Evolutionary conservation across 2,113 vertebrate genomes (phyloP), one percentile per base, ranked within the genome.

Genomic region (Leptodactylus fuscus): DNA sequence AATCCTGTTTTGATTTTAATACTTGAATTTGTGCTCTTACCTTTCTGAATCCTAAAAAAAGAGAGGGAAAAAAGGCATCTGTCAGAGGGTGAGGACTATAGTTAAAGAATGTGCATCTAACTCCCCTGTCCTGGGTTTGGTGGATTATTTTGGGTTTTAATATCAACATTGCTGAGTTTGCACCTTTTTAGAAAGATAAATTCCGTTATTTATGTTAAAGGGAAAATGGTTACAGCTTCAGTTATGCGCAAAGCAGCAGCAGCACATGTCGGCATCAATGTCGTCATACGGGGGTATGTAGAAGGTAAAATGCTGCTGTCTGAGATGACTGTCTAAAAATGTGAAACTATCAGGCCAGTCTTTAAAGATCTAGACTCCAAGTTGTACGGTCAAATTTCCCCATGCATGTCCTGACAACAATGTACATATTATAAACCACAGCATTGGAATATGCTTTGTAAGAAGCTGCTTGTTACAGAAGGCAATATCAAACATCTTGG

Each of bases 131-230:
- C 38, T 2, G 6, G 1, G 3, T 5, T 24, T n/a, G 16, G 27
- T 58, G 29, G 24, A 44, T 27, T 2, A 60, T 32, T 74, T 53
- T 60, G 65, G 27, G 13, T 38, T 65, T 62, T 60, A 29, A 58
- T 76, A 7, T 62, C 12, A 2, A 11, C 15, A 15, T 81, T 80
- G 49, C 76, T 46, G 24, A 60, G n/a, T 85, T 81, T 81, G 84
- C 77, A 86, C 84, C 77, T 67, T n/a, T 65, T 38, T 38, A 38
- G 29, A 5, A 22, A 32, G 34, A 69, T 73, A 34, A 46, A 29
- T 86, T 86, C 84, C 84, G 84, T 86, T 86, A 86, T 81, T 81
- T 78, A 77, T 67, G 22, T n/a, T 60, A 60, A 49, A 81, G 62
- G 22, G 46, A 80, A 80, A 46, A 73, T 58, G 49, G 16, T 55